These are phyloP conservation scores for Morelia viridis DNA, from an alignment of 2,797 vertebrate species.

Conservation along the genomic window DNA sequence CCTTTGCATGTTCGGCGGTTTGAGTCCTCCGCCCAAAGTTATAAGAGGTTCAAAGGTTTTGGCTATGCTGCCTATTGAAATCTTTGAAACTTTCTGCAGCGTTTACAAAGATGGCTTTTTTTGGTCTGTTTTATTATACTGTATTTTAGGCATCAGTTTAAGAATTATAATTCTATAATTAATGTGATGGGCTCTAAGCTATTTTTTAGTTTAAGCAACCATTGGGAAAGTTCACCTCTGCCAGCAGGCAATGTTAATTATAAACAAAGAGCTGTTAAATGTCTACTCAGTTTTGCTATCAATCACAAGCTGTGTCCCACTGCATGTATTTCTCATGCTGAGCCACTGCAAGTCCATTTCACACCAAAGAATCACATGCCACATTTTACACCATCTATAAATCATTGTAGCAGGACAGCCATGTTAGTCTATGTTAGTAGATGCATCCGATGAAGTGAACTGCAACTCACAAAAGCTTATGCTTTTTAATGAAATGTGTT, in stretches of 20 bases:
- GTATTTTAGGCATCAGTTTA: neutral
- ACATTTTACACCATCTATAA: neutral
- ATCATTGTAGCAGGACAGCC: neutral
- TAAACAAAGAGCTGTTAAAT: neutral
- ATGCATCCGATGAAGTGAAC: neutral
- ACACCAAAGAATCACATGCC: neutral
- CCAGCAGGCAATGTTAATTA: neutral
- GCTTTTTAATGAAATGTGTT: neutral
- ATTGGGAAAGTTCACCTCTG: neutral
- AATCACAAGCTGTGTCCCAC: neutral
- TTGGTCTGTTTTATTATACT: neutral
- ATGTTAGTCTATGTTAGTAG: neutral
- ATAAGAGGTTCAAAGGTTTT: neutral
- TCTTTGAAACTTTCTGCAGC: neutral
- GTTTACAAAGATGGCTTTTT: neutral
- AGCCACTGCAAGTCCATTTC: neutral
- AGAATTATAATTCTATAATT: neutral
- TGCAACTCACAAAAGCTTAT: neutral
- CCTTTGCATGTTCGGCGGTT: neutral
- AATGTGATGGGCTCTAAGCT: neutral
- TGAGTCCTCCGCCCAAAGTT: neutral
- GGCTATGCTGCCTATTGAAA: neutral
- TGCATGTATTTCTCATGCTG: neutral
- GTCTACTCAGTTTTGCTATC: neutral
- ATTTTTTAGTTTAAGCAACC: neutral